Evolutionary conservation across 2,797 vertebrate genomes (phyloP).

Genomic region (Pipistrellus pipistrellus): DNA sequence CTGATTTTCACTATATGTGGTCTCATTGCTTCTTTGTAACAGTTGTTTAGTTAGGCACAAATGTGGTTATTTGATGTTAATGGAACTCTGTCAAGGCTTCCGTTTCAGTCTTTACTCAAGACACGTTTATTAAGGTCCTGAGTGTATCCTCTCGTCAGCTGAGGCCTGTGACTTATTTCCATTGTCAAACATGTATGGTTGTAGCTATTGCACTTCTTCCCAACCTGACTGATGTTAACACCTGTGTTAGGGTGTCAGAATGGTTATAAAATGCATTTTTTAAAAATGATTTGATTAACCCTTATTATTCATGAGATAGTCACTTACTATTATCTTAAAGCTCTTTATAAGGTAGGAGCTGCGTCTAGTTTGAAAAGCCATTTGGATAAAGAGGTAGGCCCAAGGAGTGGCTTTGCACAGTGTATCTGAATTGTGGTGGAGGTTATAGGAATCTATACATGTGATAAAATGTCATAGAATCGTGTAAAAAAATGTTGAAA

Average conservation of each 20-base stretch:
- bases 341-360: background rate
- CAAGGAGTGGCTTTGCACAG: background rate
- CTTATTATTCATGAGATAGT: background rate
- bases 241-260: background rate
- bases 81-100: constrained; percentile 22
- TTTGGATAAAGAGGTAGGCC: background rate
- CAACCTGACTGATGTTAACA: background rate
- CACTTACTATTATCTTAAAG: background rate
- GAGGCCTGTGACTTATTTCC: background rate
- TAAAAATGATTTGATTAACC: background rate
- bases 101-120: constrained; percentile 68
- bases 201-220: background rate
- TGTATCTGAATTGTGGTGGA: background rate
- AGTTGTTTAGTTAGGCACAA: constrained; percentile 53
- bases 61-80: constrained; percentile 24
- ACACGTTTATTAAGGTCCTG: background rate
- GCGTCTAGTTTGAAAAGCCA: background rate
- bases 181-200: rapidly evolving
- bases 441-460: background rate
- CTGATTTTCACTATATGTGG: constrained; percentile 59
- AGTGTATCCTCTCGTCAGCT: background rate
- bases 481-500: background rate
- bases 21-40: constrained; percentile 67
- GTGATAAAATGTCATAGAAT: background rate
- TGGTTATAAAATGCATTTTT: background rate